Conservation (phyloP, 1,140 invertebrate genomes). For the Rhagoletis zephyria region DNA sequence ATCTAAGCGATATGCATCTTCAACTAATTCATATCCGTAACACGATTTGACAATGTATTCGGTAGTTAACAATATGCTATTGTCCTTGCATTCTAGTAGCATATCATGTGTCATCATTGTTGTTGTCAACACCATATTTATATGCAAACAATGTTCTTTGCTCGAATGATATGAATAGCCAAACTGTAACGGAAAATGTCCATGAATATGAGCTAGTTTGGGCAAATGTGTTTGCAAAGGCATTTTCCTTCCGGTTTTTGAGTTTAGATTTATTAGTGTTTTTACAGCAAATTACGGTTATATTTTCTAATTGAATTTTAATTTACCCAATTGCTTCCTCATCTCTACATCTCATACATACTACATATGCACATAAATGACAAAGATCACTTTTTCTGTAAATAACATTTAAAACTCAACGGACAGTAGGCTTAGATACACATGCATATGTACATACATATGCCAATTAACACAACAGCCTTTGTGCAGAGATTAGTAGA, state of each 20-base stretch:
- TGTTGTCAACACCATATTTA: not conserved
- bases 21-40: not conserved
- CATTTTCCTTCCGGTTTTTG: not conserved
- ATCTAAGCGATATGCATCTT: not conserved
- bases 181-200: not conserved
- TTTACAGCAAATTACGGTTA: not conserved
- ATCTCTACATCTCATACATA: not conserved
- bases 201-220: not conserved
- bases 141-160: not conserved
- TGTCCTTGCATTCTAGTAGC: not conserved
- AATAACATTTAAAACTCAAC: not conserved
- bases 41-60: too few relatives aligned
- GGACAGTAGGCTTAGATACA: not conserved
- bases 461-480: not conserved
- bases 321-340: not conserved
- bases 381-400: not conserved
- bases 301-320: not conserved
- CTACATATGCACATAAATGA: not conserved
- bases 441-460: too few relatives aligned
- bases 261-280: not conserved
- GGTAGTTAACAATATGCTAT: slow-evolving; percentile 1
- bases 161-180: not conserved
- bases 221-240: not conserved
- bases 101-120: not conserved
- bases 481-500: not conserved